These are phyloP conservation scores for Bimastos eiseni DNA, from an alignment of 2,888 invertebrate species.

Conservation along the genomic window DNA sequence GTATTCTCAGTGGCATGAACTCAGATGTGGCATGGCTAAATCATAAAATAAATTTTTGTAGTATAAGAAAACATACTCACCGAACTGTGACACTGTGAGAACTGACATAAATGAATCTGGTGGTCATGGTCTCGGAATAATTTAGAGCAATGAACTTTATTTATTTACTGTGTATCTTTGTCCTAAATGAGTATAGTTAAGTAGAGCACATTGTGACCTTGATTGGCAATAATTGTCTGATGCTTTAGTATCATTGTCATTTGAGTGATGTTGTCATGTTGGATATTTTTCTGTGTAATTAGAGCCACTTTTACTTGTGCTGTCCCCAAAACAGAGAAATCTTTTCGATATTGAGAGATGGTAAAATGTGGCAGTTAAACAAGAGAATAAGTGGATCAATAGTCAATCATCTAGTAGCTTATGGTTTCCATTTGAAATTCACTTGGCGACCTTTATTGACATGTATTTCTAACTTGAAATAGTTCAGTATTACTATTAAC, in stretches of 20 bases:
- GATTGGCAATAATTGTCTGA: background rate
- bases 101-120: background rate
- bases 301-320: background rate
- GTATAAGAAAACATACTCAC: too few relatives aligned
- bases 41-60: too few relatives aligned
- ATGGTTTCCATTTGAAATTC: background rate
- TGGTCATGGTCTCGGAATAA: background rate
- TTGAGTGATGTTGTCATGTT: background rate
- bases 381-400: background rate
- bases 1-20: too few relatives aligned
- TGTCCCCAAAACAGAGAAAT: background rate
- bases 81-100: too few relatives aligned
- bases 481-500: background rate
- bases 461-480: background rate
- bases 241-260: background rate
- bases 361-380: background rate
- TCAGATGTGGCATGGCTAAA: too few relatives aligned
- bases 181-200: background rate
- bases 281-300: too few relatives aligned
- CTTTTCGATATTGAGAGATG: background rate
- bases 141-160: background rate
- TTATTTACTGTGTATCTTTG: background rate
- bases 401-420: background rate
- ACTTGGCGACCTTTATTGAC: background rate
- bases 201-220: background rate